A percentile compares a stretch with the other conserved stretches of the same genome.
phyloP scores from a whole-genome alignment of 2,113 vertebrate genomes.

The Coreoperca whiteheadi region DNA sequence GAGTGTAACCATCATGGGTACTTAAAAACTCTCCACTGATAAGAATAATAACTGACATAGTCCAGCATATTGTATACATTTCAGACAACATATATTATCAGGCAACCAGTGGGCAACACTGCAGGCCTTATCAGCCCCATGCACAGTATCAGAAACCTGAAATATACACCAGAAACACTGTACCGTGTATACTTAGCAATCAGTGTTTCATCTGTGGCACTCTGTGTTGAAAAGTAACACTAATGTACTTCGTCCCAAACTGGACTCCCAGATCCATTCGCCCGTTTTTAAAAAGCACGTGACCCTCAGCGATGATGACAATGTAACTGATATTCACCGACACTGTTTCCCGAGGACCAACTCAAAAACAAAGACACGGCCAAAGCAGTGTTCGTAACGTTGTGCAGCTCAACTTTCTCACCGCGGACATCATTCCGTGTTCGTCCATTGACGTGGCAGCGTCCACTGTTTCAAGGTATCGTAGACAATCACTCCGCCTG shows the following conservation, averaged over 20 bases:
- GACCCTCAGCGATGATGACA: conserved; percentile 17
- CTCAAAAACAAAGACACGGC: conserved; percentile 4
- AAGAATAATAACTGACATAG: not conserved
- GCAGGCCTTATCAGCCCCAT: not conserved
- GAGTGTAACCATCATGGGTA: conserved; percentile 1
- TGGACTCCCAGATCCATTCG: not conserved
- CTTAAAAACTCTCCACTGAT: conserved; percentile 3
- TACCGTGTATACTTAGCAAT: conserved; percentile 20
- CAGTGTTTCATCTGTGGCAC: conserved; percentile 19
- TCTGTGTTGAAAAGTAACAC: conserved; percentile 29
- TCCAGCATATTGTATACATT: not conserved
- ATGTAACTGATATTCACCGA: conserved; percentile 2
- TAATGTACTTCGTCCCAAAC: not conserved
- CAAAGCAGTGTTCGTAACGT: conserved; percentile 38
- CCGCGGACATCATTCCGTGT: conserved; percentile 32
- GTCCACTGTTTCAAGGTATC: conserved; percentile 40
- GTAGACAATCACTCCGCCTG: conserved; percentile 79
- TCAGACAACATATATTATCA: not conserved
- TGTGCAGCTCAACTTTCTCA: conserved; percentile 45
- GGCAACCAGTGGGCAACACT: not conserved
- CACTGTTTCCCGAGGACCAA: not conserved
- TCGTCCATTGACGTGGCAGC: conserved; percentile 13
- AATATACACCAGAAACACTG: not conserved
- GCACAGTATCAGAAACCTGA: not conserved
- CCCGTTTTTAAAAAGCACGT: conserved; percentile 1